These are phyloP conservation scores for Darevskia nairensis DNA, from an alignment of 2,797 vertebrate species.

Conservation along the genomic window DNA sequence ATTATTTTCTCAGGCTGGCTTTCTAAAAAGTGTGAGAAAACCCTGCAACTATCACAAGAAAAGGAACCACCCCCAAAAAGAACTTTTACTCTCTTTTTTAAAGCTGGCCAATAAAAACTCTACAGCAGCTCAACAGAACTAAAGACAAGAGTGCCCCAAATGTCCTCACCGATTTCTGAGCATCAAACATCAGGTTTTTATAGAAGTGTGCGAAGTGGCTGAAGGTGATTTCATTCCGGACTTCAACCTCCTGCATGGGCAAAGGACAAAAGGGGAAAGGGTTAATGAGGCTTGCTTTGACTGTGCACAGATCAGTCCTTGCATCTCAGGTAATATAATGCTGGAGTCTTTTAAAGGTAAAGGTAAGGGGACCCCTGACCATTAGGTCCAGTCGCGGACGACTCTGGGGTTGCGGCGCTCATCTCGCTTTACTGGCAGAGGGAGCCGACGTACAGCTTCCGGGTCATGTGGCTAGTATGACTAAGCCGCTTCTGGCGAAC, in stretches of 20 bases:
- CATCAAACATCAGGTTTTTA: conserved; percentile 89
- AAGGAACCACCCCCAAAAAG: not conserved
- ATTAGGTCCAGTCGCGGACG: no score
- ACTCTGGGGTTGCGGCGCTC: no score
- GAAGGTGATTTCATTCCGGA: conserved; percentile 83
- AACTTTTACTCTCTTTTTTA: no score
- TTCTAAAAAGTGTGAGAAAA: not conserved
- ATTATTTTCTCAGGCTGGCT: not conserved
- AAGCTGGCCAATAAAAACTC: not conserved
- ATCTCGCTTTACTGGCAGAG: no score
- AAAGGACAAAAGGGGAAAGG: not conserved
- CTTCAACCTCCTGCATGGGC: conserved; percentile 84
- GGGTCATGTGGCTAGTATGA: no score
- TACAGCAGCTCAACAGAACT: not conserved
- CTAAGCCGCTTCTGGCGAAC: no score
- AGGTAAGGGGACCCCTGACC: no score
- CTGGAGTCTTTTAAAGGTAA: not conserved
- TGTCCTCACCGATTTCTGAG: conserved; percentile 85
- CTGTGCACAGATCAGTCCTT: no score
- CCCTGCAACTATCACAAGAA: not conserved
- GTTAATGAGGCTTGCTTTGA: no score
- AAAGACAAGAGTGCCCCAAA: accelerated
- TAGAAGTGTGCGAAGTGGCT: conserved; percentile 88
- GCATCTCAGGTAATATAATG: not conserved
- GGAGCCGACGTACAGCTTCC: no score